These are phyloP conservation scores for Daboia siamensis DNA, from an alignment of 2,113 vertebrate species.

Conservation along the genomic window DNA sequence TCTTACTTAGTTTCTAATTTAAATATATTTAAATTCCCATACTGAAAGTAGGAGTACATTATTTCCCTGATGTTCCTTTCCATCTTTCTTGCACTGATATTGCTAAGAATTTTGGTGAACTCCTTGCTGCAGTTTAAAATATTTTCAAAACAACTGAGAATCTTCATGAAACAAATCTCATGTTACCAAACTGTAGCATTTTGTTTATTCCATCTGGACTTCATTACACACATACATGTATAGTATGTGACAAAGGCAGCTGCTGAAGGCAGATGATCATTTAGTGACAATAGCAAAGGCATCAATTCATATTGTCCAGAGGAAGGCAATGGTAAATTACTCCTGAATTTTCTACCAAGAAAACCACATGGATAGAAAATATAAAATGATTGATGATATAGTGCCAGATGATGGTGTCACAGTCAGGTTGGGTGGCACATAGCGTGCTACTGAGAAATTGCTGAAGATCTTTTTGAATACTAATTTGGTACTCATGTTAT, in stretches of 20 bases:
- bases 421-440: not conserved
- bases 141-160: slow-evolving; percentile 30
- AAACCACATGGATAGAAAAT: not conserved
- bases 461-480: not conserved
- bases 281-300: not conserved
- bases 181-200: slow-evolving; percentile 27
- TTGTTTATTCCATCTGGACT: slow-evolving; percentile 14
- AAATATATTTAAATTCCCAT: slow-evolving; percentile 21
- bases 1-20: slow-evolving; percentile 1
- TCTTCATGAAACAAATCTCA: slow-evolving; percentile 20
- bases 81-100: not conserved
- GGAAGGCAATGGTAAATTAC: not conserved
- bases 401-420: not conserved
- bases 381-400: not conserved
- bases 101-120: not conserved
- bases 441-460: not conserved
- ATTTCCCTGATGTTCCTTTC: not conserved
- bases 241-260: not conserved
- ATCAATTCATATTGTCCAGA: not conserved
- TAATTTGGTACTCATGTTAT: not conserved
- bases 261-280: not conserved
- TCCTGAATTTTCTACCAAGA: not conserved
- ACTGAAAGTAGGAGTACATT: not conserved
- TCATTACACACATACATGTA: not conserved
- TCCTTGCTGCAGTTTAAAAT: not conserved